Evolutionary conservation across 2,113 vertebrate genomes (phyloP).

Genomic region (Phyllostomus hastatus): DNA sequence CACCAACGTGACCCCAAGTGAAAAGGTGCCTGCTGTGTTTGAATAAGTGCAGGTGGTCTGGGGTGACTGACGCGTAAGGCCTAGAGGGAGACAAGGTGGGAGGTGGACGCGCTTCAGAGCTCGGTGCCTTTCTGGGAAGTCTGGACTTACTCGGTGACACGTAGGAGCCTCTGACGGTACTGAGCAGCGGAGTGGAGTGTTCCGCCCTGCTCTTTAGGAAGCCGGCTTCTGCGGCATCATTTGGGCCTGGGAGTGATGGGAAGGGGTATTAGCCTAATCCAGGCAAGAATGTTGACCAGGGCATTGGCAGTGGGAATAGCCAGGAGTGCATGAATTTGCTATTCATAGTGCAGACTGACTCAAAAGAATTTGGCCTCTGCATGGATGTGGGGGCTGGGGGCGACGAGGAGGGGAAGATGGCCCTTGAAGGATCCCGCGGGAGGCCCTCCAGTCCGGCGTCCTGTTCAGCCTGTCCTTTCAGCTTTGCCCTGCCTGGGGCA

Average conservation of each 20-base stretch:
- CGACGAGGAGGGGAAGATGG: neutral
- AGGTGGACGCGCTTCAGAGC: neutral
- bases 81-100: neutral
- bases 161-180: neutral
- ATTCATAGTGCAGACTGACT: neutral
- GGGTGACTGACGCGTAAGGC: accelerated
- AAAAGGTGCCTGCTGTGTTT: neutral
- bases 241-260: neutral
- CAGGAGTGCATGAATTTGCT: neutral
- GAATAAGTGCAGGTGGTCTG: neutral
- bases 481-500: neutral
- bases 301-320: neutral
- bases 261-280: too few relatives aligned
- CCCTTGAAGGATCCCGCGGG: neutral
- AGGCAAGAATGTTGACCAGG: neutral
- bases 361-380: neutral
- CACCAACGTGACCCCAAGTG: neutral
- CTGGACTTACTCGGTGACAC: neutral
- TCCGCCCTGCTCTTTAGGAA: neutral
- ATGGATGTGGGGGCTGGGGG: neutral
- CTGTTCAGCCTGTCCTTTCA: neutral
- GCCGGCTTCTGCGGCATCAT: neutral
- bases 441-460: neutral
- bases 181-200: neutral
- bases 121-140: neutral